These are phyloP conservation scores for Geopemphigus sp. DNA, from an alignment of 1,140 invertebrate genomes.

Conservation along the genomic window DNA sequence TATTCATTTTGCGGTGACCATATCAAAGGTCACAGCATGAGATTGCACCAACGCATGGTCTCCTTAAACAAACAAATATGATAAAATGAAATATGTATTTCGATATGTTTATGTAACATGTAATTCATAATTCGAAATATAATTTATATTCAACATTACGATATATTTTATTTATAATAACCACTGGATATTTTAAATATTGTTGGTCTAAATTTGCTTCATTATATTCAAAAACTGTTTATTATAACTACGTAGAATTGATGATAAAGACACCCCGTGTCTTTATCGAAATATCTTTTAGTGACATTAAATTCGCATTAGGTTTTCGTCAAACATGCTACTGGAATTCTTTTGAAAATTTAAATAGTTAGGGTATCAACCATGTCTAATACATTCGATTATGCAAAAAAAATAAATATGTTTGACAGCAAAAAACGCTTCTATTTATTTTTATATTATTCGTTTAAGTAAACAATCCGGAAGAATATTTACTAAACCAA, in stretches of 20 bases:
- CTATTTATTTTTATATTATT: too few species aligned
- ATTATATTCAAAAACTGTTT: not conserved
- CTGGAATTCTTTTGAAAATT: not conserved
- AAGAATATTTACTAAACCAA: too few species aligned
- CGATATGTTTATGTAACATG: too few species aligned
- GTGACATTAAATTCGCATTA: conserved; percentile 18
- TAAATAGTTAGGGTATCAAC: not conserved
- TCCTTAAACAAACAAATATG: conserved; percentile 18
- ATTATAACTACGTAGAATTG: not conserved
- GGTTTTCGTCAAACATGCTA: not conserved
- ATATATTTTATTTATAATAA: not conserved
- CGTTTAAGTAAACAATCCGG: not conserved
- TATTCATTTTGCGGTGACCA: conserved; percentile 49
- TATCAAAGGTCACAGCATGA: conserved; percentile 46
- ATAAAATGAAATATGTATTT: not conserved
- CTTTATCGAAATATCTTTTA: not conserved
- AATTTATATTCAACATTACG: not conserved
- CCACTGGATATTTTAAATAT: not conserved
- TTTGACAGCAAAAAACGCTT: not conserved
- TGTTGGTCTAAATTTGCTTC: not conserved
- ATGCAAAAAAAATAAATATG: not conserved
- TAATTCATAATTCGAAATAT: too few species aligned
- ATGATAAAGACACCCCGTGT: not conserved
- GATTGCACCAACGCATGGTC: not conserved
- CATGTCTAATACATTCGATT: not conserved